These are phyloP conservation scores for Lontra canadensis DNA, from an alignment of 2,113 vertebrate species.

Conservation along the genomic window DNA sequence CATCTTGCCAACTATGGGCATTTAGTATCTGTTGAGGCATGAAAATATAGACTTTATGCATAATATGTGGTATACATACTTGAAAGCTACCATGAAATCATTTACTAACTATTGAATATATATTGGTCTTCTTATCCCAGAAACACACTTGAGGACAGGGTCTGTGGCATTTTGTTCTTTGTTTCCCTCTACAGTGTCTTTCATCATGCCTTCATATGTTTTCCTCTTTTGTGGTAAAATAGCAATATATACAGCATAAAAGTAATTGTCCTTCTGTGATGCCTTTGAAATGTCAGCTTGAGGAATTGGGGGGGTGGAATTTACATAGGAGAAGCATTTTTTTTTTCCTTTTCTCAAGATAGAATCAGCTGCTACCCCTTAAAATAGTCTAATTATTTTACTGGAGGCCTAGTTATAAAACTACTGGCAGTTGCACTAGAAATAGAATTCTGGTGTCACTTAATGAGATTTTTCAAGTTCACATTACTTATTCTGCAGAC, in stretches of 20 bases:
- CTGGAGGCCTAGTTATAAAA: slow-evolving; percentile 72
- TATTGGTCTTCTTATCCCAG: not conserved
- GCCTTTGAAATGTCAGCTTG: slow-evolving; percentile 59
- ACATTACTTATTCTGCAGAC: slow-evolving; percentile 77
- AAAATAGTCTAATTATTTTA: slow-evolving; percentile 80
- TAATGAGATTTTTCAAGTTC: slow-evolving; percentile 79
- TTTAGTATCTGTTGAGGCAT: slow-evolving; percentile 17
- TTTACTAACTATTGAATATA: slow-evolving; percentile 15
- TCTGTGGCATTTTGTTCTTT: slow-evolving; percentile 20
- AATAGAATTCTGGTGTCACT: slow-evolving; percentile 77
- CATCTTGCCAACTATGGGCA: not conserved
- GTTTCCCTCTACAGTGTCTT: not conserved
- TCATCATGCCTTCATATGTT: not conserved
- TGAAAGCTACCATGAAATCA: slow-evolving; percentile 2
- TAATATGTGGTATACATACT: not conserved
- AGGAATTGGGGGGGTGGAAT: not conserved
- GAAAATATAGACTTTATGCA: not conserved
- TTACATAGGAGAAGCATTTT: slow-evolving; percentile 53
- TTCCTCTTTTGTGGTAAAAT: not conserved
- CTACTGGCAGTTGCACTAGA: slow-evolving; percentile 68
- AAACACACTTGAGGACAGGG: not conserved
- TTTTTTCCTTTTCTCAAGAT: slow-evolving; percentile 43
- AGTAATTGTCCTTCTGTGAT: slow-evolving; percentile 21
- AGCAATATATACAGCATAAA: not conserved
- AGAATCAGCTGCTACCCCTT: slow-evolving; percentile 62